Base-by-base conservation (phyloP, 2,888 invertebrate genomes). In the Plusia festucae region DNA sequence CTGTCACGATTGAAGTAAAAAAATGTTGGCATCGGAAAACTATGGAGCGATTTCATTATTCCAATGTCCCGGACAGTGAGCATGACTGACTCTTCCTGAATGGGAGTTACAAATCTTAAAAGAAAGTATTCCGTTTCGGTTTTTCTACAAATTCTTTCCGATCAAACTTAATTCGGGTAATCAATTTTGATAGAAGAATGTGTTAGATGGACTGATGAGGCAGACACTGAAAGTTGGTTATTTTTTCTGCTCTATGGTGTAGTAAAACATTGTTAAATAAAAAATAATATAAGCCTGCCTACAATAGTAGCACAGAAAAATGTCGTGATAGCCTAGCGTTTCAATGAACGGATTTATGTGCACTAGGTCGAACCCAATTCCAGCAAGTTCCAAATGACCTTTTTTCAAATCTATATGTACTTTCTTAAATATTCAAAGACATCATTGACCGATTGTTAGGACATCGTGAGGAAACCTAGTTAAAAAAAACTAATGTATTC, bases 1-100 rank as follows among this genome's bases (percentile, higher is more conserved):
- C 89, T 91, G 91, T 95, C 94, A 93, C 94, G 94, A 93, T 80
- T 78, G 63, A 79, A 79, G 85, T 89, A 91, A 92, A 93, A 40
- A 92, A 91, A 90, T 88, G 80, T 82, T 81, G 81, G 82, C 83
- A 90, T 87, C 89, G 88, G 88, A 90, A 91, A 90, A 86, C 85
- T 86, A 86, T 84, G 87, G 79, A 85, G 87, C 84, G 88, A 89
- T 91, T 92, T 89, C 90, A 90, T 91, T 93, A 91, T 88, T 82
- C 85, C 83, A 81, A 82, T 83, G 85, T 84, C 82, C 82, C 87
- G 85, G 82, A 75, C 79, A 84, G 82, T 87, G 87, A 88, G 90
- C 91, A 90, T 89, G 90, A 91, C 89, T 85, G 87, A 87, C 74
- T 85, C 60, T 76, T 67, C 69, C 40, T 81, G 80, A 85, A 83